Conservation (phyloP, 2,113 vertebrate genomes). For the Egretta garzetta region DNA sequence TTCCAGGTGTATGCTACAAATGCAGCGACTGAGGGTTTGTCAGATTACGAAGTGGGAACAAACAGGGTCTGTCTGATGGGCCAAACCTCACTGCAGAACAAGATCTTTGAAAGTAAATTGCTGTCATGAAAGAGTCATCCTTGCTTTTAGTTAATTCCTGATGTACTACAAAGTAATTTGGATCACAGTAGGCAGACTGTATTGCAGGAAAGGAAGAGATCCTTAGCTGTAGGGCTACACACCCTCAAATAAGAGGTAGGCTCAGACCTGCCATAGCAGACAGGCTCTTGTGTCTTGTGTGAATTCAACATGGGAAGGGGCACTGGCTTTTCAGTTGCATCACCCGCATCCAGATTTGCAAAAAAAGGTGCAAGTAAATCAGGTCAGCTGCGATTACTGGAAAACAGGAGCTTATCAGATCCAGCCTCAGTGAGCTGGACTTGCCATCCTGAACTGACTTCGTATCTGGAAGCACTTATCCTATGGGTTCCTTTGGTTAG, state of each 20-base stretch:
- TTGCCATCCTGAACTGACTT: not conserved
- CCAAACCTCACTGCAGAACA: not conserved
- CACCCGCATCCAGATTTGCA: not conserved
- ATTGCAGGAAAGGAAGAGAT: not conserved
- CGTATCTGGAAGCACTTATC: not conserved
- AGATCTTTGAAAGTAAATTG: not conserved
- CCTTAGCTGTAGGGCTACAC: not conserved
- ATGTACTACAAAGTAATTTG: not conserved
- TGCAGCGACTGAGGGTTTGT: not conserved
- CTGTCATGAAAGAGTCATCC: not conserved
- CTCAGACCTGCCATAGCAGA: not conserved
- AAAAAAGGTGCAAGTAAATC: not conserved
- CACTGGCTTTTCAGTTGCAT: not conserved
- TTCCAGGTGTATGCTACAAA: not conserved
- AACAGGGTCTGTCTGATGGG: not conserved
- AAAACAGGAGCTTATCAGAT: not conserved
- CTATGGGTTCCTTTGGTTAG: not conserved
- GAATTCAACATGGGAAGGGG: not conserved
- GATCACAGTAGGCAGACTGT: not conserved
- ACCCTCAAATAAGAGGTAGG: not conserved
- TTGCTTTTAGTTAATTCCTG: not conserved
- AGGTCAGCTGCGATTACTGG: not conserved
- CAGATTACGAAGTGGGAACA: not conserved
- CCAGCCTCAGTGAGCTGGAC: not conserved
- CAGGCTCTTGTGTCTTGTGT: not conserved